Evolutionary conservation across 2,797 vertebrate species (phyloP).

Genomic region (Enteromius treurensis): DNA sequence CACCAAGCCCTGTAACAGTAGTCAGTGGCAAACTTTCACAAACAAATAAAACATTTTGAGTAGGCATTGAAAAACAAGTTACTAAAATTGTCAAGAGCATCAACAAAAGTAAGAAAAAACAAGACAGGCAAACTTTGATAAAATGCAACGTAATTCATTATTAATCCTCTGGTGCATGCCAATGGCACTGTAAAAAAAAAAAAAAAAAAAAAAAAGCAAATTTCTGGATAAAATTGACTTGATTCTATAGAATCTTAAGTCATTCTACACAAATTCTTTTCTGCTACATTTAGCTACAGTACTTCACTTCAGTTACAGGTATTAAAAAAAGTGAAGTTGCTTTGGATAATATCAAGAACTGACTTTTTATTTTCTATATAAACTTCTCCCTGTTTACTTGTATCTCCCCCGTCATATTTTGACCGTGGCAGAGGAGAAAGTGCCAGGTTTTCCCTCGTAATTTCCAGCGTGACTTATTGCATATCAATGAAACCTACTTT

Average conservation of each 20-base stretch:
- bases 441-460: slow-evolving; percentile 26
- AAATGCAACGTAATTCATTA: not conserved
- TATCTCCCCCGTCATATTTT: not conserved
- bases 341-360: not conserved
- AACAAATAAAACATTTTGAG: not conserved
- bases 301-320: not conserved
- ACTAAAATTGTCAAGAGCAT: not conserved
- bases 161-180: not conserved
- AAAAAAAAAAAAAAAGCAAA: not conserved
- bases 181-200: not conserved
- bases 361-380: not conserved
- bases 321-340: not conserved
- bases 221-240: not conserved
- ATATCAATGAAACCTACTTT: slow-evolving; percentile 56
- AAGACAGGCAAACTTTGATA: not conserved
- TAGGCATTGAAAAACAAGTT: not conserved
- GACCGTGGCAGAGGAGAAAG: slow-evolving; percentile 21
- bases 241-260: not conserved
- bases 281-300: not conserved
- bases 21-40: not conserved
- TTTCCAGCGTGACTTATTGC: slow-evolving; percentile 44
- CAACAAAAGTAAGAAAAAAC: not conserved
- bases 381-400: slow-evolving; percentile 18
- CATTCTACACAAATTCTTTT: not conserved
- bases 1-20: not conserved